phyloP scores from a whole-genome alignment of 1,140 invertebrate species.

The Laupala kohalensis region DNA sequence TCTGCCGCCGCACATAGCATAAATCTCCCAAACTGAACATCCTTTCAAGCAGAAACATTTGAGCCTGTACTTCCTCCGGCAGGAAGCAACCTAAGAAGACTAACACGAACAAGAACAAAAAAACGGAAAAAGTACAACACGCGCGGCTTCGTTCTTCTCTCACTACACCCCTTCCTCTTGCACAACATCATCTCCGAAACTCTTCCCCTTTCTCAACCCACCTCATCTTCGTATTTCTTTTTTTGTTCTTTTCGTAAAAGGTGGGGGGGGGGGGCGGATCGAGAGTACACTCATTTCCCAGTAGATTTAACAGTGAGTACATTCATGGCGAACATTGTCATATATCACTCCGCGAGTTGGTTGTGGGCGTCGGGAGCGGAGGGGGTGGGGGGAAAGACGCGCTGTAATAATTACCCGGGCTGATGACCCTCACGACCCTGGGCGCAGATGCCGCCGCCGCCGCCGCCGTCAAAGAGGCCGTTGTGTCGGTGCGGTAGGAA shows the following conservation, averaged over 20 bases:
- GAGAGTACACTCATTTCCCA: neutral
- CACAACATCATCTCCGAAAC: too few species aligned
- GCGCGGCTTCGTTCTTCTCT: neutral
- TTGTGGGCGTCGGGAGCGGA: too few species aligned
- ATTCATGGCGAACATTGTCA: neutral
- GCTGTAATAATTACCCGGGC: neutral
- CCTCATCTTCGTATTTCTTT: neutral
- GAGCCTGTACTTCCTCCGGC: neutral
- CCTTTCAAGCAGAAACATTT: neutral
- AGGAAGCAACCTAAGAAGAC: neutral
- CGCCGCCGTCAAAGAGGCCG: neutral
- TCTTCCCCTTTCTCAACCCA: too few species aligned
- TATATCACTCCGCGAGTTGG: neutral
- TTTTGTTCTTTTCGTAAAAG: neutral
- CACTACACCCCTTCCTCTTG: too few species aligned
- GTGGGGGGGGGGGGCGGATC: neutral
- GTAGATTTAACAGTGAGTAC: neutral
- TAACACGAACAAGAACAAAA: neutral
- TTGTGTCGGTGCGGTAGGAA: neutral
- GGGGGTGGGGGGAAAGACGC: too few species aligned
- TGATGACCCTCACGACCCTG: neutral
- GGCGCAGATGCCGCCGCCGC: neutral
- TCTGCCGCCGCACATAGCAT: neutral
- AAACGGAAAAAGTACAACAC: neutral
- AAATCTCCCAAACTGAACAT: neutral